Conservation (phyloP, 2,797 vertebrate genomes). For the Enteromius treurensis region DNA sequence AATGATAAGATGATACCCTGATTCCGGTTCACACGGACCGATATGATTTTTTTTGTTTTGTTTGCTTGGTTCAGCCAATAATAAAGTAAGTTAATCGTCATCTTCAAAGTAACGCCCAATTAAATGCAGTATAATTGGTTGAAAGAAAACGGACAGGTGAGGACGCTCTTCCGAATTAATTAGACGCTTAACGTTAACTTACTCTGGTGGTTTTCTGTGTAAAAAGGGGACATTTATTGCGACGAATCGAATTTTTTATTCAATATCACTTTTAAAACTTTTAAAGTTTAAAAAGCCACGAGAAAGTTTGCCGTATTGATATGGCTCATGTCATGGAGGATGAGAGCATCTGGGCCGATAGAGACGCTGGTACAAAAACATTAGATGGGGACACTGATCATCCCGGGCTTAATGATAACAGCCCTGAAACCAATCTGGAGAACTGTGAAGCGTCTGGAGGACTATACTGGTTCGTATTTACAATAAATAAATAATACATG, state of each 20-base stretch:
- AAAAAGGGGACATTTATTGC: too few species aligned
- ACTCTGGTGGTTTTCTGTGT: background rate
- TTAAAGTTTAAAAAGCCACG: background rate
- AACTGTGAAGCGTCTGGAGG: background rate
- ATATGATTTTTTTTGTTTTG: background rate
- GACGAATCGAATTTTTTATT: background rate
- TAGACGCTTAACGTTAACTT: background rate
- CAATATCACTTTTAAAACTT: background rate
- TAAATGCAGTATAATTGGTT: constrained; percentile 3
- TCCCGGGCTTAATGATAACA: background rate
- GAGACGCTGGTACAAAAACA: background rate
- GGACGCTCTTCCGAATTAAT: constrained; percentile 9
- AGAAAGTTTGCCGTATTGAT: background rate
- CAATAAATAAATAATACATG: background rate
- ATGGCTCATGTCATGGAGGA: constrained; percentile 18
- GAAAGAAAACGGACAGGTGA: constrained; percentile 22
- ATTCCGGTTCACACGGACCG: background rate
- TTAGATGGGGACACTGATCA: background rate
- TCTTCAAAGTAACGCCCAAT: constrained; percentile 19
- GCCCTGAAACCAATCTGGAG: background rate
- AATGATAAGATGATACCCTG: too few species aligned
- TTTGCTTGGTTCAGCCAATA: constrained; percentile 2
- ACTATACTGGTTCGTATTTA: constrained; percentile 54
- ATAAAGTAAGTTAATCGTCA: background rate
- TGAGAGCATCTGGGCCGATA: background rate